Base-by-base conservation (phyloP, 2,888 invertebrate genomes). In the Phyllotreta striolata region DNA sequence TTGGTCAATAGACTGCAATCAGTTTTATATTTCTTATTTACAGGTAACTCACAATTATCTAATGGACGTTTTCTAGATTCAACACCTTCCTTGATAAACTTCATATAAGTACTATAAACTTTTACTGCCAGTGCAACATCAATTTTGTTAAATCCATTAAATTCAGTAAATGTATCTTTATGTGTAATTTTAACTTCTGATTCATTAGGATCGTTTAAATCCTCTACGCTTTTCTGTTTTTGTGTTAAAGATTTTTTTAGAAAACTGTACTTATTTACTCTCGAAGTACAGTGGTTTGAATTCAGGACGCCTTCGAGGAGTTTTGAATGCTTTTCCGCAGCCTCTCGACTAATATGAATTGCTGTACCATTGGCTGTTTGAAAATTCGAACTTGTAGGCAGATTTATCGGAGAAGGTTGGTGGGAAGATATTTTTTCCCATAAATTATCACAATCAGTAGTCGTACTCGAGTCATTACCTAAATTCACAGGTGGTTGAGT, bases 301-400 rank as follows among this genome's bases (percentile, higher is more conserved):
- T 64, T 69, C 24, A 74, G 64, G 13, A 80, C 72, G 64, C 80
- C 77, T 56, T 76, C 70, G 66, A 83, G 82, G 10, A 83, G 67
- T 14, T 75, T 74, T 64, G 70, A 80, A 47, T 79, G 81, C 70
- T 76, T 80, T 24, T 75, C 72, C 40, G 77, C 55, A 43, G 68
- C 68, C 5, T 71, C 68, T 46, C 75, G 62, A 35, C 70, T 67
- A 51, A 76, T 64, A 68, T 74, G 64, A 76, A 81, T 73, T 73
- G 76, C 74, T 78, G 75, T 73, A 70, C 82, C 81, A 69, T 60
- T 63, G n/a, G 67, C 67, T 37, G 70, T 72, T 64, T 54, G 70
- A 62, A 69, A 69, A 49, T 59, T 61, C 5, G 62, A 62, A n/a
- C 9, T 44, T 35, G 12, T 55, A 43, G 55, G 54, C 24, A 63